Conservation (phyloP, 2,113 vertebrate species). For the Oreochromis tanganicae region DNA sequence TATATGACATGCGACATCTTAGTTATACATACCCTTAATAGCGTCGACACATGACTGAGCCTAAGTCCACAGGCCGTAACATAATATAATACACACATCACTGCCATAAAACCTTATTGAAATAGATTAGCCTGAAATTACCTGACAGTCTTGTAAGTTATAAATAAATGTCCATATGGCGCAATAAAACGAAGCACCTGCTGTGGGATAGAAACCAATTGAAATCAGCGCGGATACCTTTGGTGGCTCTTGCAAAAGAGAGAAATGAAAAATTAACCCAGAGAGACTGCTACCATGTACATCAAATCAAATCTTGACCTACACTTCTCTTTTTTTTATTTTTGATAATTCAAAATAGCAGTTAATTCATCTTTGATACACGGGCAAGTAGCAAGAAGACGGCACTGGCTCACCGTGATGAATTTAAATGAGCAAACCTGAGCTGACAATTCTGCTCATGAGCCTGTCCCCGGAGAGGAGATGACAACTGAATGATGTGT, state of each 20-base stretch:
- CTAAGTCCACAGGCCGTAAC: not conserved
- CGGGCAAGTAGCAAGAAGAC: not conserved
- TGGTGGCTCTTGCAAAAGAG: not conserved
- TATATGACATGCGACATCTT: conserved; percentile 7
- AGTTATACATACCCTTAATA: conserved; percentile 22
- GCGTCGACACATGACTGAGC: conserved; percentile 23
- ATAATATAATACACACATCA: conserved; percentile 12
- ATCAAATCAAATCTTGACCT: conserved; percentile 16
- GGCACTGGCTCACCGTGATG: conserved; percentile 7
- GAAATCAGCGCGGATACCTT: not conserved
- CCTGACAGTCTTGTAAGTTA: conserved; percentile 14
- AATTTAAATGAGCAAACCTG: conserved; percentile 44
- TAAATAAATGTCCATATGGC: conserved; percentile 21
- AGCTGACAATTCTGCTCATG: conserved; percentile 13
- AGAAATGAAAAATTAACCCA: conserved; percentile 22
- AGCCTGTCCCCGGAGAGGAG: conserved; percentile 22
- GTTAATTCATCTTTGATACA: conserved; percentile 20
- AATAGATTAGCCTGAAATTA: conserved; percentile 53
- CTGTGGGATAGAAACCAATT: not conserved
- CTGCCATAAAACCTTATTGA: conserved; percentile 9
- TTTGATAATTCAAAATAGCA: not conserved
- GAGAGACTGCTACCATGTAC: not conserved
- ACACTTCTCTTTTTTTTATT: not conserved
- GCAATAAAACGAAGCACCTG: conserved; percentile 13
- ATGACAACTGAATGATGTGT: conserved; percentile 37